These are phyloP conservation scores for Branchellion lobata DNA, from an alignment of 2,888 invertebrate genomes.

Conservation along the genomic window DNA sequence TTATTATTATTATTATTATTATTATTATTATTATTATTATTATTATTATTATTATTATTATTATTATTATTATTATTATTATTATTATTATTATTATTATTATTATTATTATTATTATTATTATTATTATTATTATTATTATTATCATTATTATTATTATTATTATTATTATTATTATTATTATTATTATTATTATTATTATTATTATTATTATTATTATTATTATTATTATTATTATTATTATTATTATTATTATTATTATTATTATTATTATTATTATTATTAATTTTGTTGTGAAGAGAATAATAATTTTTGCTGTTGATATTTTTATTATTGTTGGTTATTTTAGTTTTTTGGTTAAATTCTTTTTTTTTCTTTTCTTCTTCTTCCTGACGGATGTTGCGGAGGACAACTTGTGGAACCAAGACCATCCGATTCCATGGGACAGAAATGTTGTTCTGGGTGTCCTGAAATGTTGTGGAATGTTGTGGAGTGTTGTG, in stretches of 20 bases:
- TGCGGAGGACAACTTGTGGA: conserved; percentile 49
- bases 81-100: neutral
- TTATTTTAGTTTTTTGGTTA: neutral
- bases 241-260: conserved; percentile 4
- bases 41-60: neutral
- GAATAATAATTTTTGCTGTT: no score
- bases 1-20: neutral
- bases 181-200: conserved; percentile 1
- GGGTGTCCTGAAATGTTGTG: conserved; percentile 56
- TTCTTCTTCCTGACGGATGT: conserved; percentile 45
- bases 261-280: neutral
- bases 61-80: conserved; percentile 11
- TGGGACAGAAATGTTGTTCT: conserved; percentile 67
- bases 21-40: conserved; percentile 10
- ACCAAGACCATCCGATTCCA: conserved; percentile 88
- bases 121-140: conserved; percentile 9
- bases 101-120: neutral
- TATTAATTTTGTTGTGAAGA: neutral
- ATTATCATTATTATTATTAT: neutral
- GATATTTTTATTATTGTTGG: neutral
- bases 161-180: neutral
- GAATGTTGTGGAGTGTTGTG: no score
- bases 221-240: neutral
- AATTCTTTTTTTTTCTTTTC: neutral
- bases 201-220: neutral